Evolutionary conservation across 2,113 vertebrate species (phyloP).

Genomic region (Passer domesticus): DNA sequence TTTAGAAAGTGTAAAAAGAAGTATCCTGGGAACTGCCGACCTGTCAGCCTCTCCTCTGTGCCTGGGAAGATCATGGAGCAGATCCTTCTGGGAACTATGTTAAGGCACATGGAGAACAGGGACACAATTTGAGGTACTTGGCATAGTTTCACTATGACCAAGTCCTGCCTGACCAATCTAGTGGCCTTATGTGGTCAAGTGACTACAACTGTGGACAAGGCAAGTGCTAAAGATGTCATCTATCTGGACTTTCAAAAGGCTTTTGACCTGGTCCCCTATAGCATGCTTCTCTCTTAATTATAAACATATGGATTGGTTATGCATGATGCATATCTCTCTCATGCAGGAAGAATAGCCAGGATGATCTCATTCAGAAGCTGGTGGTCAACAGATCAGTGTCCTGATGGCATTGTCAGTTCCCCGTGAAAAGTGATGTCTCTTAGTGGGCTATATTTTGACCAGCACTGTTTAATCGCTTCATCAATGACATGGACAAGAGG

Average conservation of each 20-base stretch:
- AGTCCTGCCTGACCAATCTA: not conserved
- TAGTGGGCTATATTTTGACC: not conserved
- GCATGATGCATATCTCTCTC: not conserved
- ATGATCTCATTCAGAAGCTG: not conserved
- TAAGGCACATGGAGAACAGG: not conserved
- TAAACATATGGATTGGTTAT: not conserved
- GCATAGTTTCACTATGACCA: not conserved
- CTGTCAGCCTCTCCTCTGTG: not conserved
- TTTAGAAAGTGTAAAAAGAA: not conserved
- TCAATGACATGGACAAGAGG: not conserved
- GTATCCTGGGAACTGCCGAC: fast-evolving
- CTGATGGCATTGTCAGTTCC: not conserved
- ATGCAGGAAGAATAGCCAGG: not conserved
- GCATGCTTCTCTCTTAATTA: not conserved
- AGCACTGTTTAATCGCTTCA: not conserved
- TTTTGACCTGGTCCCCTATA: not conserved
- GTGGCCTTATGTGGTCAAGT: not conserved
- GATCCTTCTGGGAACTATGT: not conserved
- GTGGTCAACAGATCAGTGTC: not conserved
- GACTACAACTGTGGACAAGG: not conserved
- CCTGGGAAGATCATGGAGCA: not conserved
- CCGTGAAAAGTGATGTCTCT: not conserved
- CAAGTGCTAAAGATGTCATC: not conserved
- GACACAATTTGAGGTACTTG: not conserved
- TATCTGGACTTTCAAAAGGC: not conserved